Base-by-base conservation (phyloP, 2,797 vertebrate species). In the Mionectes olivaceus region DNA sequence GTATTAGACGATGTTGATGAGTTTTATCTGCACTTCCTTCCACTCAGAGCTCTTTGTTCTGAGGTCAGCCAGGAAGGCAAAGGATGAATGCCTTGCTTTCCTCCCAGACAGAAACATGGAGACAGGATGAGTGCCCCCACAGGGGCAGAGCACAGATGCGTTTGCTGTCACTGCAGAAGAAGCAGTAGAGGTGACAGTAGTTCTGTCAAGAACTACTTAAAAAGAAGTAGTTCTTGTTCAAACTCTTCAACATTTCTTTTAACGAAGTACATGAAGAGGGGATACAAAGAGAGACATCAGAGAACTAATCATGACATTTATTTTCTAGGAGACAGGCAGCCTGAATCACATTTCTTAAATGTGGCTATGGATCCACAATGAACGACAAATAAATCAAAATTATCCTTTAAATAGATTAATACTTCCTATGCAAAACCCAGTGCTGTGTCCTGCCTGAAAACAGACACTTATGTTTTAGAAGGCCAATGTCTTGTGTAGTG, bases 31-130 rank as follows among this genome's bases (percentile, higher is more conserved):
- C 37, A 61, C 23, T 87, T 92, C 88, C 90, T 73, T 49, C 52
- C 59, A 43, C 68, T 82, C 81, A 46, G 37, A 83, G 43, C 47
- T 94, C 77, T 87, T 94, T 94, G 91, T 92, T 84, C 41, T 82
- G 75, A 87, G 32, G 41, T 87, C 86, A 87, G 44, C 23, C 47
- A 77, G 89, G 81, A 89, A 79, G 56, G 47, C 28, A 65, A 57
- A 61, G 47, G 70, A 52, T 8, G 9, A 69, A 68, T 22, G 21
- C 9, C 44, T 44, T 6, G 69, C 47, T 52, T 94, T 89, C 86
- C 94, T 91, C 19, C 52, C 41, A 91, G 77, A 70, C 80, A 88
- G 60, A 47, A 70, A n/a, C 7, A 6, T 1, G 46, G 82, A 85
- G 79, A 83, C 89, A 91, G 91, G 94, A 92, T 85, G 82, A 77